phyloP scores from a whole-genome alignment of 2,888 invertebrate genomes.

The Formica aserva region DNA sequence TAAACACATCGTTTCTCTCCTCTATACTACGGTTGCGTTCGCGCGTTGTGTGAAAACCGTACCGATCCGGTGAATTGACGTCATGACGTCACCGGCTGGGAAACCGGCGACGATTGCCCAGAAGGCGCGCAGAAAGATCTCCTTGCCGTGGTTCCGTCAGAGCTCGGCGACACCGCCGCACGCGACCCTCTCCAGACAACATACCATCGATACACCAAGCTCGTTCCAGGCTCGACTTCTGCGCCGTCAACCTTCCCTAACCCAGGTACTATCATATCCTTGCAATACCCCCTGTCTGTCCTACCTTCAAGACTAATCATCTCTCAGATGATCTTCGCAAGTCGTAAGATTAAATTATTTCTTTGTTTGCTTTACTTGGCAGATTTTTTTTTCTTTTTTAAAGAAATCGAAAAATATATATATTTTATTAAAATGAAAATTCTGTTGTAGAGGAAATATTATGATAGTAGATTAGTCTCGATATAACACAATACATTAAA shows the following conservation, averaged over 20 bases:
- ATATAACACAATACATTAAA: not conserved
- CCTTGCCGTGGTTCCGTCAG: slow-evolving; percentile 96
- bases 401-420: not conserved
- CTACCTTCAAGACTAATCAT: not conserved
- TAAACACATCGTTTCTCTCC: slow-evolving; percentile 67
- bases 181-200: slow-evolving; percentile 92
- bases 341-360: not conserved
- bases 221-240: slow-evolving; percentile 93
- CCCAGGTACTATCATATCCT: slow-evolving; percentile 85
- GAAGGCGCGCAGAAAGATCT: slow-evolving; percentile 94
- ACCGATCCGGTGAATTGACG: slow-evolving; percentile 50
- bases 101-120: slow-evolving; percentile 86
- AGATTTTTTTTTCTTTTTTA: not conserved
- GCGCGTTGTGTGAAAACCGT: slow-evolving; percentile 59
- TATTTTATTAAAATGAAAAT: not conserved
- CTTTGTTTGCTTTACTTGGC: not conserved
- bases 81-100: slow-evolving; percentile 83
- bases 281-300: not conserved
- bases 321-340: not conserved
- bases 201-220: slow-evolving; percentile 96
- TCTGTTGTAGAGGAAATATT: not conserved
- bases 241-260: slow-evolving; percentile 89
- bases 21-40: slow-evolving; percentile 68
- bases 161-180: slow-evolving; percentile 91
- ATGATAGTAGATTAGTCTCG: not conserved